Conservation (phyloP, 2,797 vertebrate genomes). For the Ctenosaura bakeri region DNA sequence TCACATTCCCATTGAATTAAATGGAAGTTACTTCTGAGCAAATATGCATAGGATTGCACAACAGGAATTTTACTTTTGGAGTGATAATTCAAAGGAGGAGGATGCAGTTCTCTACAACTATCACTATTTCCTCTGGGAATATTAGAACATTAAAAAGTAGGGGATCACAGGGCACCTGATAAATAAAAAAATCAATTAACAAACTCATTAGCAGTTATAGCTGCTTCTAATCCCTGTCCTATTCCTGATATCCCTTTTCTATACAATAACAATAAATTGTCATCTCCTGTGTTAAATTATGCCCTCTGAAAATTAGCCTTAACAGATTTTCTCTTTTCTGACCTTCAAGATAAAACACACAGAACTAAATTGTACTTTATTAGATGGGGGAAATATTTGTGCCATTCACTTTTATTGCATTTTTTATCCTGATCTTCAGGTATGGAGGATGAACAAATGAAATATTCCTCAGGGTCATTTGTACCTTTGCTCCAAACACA, state of each 20-base stretch:
- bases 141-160: background rate
- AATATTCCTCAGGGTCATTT: background rate
- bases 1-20: background rate
- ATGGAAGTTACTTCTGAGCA: background rate
- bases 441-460: background rate
- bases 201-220: background rate
- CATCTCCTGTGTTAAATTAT: background rate
- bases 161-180: background rate
- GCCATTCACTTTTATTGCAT: background rate
- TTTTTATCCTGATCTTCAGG: background rate
- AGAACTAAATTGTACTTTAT: background rate
- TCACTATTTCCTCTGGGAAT: conserved; percentile 19
- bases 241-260: background rate
- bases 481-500: background rate
- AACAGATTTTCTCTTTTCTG: background rate
- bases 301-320: background rate
- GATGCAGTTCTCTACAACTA: fast-evolving
- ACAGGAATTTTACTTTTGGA: background rate
- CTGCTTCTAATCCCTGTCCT: background rate
- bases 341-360: background rate
- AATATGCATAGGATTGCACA: too few relatives aligned
- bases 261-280: background rate
- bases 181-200: conserved; percentile 44
- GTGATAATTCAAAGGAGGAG: background rate
- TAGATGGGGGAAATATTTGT: background rate